Evolutionary conservation across 2,113 vertebrate species (phyloP), one percentile per base, ranked within the genome.

Genomic region (Lycocorax pyrrhopterus): DNA sequence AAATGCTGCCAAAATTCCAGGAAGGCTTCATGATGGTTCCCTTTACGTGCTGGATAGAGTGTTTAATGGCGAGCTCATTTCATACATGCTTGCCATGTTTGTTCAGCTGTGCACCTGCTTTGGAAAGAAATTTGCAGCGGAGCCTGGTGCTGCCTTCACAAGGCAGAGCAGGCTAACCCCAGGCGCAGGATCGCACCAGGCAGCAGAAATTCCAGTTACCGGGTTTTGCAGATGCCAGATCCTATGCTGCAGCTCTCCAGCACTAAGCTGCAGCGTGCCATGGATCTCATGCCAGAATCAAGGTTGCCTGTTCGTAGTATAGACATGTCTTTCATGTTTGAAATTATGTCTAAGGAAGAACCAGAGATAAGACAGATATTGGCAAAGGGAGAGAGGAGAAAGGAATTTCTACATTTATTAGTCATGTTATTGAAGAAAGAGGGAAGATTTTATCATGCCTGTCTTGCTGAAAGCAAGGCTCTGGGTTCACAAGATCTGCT

Each of bases 121-220:
- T 87, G 92, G 92, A 91, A 96, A 96, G 89, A 96, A 90, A 93
- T 83, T 75, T 93, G 88, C 95, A 91, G 85, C 23, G 64, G 47
- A 94, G 62, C 62, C 79, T 35, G 89, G 66, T 87, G 87, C 93
- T 96, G 94, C 94, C 80, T 91, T 96, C 85, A 73, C 67, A 80
- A 87, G 93, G 80, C 41, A 72, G 63, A 76, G 66, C 79, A 53
- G 41, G 46, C 76, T 47, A 30, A 93, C 67, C 43, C 53, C 72
- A 35, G 81, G 68, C 71, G 1, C 82, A 6, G 39, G 26, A 58
- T 69, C 35, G 62, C 87, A 55, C 41, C 56, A 77, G 73, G 89
- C 87, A 95, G 94, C 93, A 96, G 90, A 88, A 91, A 96, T 96
- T 97, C 95, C 93, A 94, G 63, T 93, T 86, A 59, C 96, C 77